Conservation (phyloP, 2,113 vertebrate species). For the Candoia aspera region DNA sequence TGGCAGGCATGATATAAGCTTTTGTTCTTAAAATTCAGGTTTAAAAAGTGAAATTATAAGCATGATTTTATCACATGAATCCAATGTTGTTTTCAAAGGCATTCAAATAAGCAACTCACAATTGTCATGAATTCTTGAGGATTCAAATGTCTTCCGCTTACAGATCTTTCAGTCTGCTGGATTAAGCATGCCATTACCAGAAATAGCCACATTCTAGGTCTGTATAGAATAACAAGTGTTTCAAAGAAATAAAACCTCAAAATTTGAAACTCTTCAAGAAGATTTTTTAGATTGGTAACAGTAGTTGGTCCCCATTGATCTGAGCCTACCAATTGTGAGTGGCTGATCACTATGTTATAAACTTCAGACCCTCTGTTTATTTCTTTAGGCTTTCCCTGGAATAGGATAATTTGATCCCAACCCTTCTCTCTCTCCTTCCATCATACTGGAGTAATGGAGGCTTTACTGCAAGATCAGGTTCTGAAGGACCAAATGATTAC, state of each 20-base stretch:
- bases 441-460: too few relatives aligned
- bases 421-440: too few relatives aligned
- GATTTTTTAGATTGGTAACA: background rate
- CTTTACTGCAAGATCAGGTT: too few relatives aligned
- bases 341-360: too few relatives aligned
- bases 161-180: background rate
- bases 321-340: background rate
- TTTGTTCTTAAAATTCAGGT: too few relatives aligned
- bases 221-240: background rate
- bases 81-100: background rate
- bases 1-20: too few relatives aligned
- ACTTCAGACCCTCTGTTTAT: too few relatives aligned
- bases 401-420: too few relatives aligned
- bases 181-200: background rate
- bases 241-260: background rate
- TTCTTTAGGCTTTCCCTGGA: too few relatives aligned
- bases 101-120: slow-evolving; percentile 5
- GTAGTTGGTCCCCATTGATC: background rate
- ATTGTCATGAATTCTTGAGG: background rate
- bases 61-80: background rate
- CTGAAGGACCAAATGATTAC: too few relatives aligned
- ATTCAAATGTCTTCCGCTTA: background rate
- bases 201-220: background rate
- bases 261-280: background rate
- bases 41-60: background rate